Conservation (phyloP, 2,797 vertebrate species). For the Phyllotis vaccarum region DNA sequence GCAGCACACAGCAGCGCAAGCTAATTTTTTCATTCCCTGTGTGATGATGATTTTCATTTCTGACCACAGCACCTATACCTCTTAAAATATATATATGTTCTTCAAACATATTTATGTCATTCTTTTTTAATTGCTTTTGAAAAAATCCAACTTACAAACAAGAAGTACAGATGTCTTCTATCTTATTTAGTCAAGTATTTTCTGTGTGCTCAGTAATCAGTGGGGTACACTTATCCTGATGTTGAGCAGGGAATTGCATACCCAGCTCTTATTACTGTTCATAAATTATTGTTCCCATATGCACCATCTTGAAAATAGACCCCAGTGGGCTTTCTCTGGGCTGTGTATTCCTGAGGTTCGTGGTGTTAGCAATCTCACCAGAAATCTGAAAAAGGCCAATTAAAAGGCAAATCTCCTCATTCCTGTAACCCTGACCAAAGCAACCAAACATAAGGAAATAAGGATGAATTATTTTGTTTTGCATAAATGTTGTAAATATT, state of each 20-base stretch:
- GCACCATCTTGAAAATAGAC: constrained; percentile 67
- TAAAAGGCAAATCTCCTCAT: constrained; percentile 58
- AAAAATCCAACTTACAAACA: constrained; percentile 69
- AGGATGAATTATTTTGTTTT: constrained; percentile 74
- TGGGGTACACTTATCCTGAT: constrained; percentile 50
- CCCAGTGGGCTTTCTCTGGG: constrained; percentile 62
- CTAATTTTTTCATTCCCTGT: constrained; percentile 60
- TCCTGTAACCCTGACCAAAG: constrained; percentile 61
- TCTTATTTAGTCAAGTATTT: constrained; percentile 74
- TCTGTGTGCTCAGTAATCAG: constrained; percentile 64
- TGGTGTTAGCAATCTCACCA: constrained; percentile 61
- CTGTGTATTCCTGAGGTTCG: neutral
- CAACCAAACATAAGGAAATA: constrained; percentile 63
- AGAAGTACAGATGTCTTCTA: constrained; percentile 63
- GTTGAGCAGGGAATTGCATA: constrained; percentile 62
- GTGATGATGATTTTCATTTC: constrained; percentile 74
- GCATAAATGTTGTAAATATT: constrained; percentile 66
- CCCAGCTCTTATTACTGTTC: constrained; percentile 67
- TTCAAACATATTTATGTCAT: neutral
- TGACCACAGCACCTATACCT: neutral
- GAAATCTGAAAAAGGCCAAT: constrained; percentile 67
- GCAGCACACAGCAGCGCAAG: neutral
- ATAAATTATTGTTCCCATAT: constrained; percentile 74
- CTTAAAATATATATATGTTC: constrained; percentile 41
- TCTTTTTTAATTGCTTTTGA: constrained; percentile 55